Evolutionary conservation across 53 echinoderm and acorn worm species (phyloP).

Genomic region (Pentamera pediparva): DNA sequence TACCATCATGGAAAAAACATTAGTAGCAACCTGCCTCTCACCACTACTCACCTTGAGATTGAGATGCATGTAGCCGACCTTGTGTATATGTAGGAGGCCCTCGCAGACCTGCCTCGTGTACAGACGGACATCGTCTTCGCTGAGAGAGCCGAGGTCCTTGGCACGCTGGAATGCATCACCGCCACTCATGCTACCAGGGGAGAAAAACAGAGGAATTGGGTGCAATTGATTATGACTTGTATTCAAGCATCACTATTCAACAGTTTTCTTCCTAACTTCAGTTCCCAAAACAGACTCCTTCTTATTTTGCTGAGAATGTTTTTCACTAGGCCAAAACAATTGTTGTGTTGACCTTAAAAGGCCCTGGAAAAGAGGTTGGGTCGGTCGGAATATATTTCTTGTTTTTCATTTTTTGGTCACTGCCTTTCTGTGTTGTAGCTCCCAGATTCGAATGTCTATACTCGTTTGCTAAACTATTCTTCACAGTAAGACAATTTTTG

Average conservation of each 20-base stretch:
- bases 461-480: no score
- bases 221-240: not conserved
- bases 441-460: no score
- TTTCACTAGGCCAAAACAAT: no score
- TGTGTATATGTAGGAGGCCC: conserved; percentile 88
- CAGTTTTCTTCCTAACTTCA: not conserved
- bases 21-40: no score
- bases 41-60: conserved; percentile 89
- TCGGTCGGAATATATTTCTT: no score
- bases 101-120: conserved; percentile 92
- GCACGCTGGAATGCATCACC: conserved; percentile 91
- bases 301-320: no score
- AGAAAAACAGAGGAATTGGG: not conserved
- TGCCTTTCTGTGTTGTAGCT: no score
- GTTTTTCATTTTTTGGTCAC: no score
- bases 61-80: conserved; percentile 96
- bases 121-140: conserved; percentile 76
- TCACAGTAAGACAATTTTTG: no score
- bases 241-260: not conserved
- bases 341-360: no score
- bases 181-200: conserved; percentile 67
- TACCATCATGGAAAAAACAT: no score
- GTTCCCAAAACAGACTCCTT: conserved; percentile 62
- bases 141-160: conserved; percentile 58
- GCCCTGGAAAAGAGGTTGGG: no score